Conservation (phyloP, 2,888 invertebrate species). For the Lutraria lutraria region DNA sequence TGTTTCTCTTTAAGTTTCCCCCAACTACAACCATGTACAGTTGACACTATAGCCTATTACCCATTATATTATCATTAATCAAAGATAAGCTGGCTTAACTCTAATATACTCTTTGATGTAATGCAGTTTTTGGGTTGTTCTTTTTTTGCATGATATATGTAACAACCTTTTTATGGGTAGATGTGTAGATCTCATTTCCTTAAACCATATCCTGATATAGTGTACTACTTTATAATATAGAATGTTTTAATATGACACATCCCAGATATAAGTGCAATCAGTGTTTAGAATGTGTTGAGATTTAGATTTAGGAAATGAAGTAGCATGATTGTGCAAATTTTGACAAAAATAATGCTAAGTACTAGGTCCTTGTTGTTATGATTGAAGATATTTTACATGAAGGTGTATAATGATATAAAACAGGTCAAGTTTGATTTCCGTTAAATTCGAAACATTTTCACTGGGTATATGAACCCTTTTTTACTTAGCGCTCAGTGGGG, state of each 20-base stretch:
- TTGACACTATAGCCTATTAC: constrained; percentile 23
- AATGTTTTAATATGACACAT: background rate
- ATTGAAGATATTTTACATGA: background rate
- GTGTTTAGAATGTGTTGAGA: background rate
- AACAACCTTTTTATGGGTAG: constrained; percentile 20
- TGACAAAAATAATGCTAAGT: background rate
- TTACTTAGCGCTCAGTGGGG: too few species aligned
- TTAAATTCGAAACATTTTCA: too few species aligned
- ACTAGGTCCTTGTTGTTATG: background rate
- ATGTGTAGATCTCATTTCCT: constrained; percentile 2
- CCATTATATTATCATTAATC: constrained; percentile 9
- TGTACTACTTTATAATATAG: background rate
- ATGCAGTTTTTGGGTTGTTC: background rate
- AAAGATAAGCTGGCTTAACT: constrained; percentile 4
- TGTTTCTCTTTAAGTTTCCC: constrained; percentile 10
- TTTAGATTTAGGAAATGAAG: constrained; percentile 7
- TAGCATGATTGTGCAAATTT: constrained; percentile 1
- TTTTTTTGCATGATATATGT: constrained; percentile 15
- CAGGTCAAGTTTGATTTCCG: too few species aligned
- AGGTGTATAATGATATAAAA: too few species aligned
- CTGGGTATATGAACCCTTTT: too few species aligned
- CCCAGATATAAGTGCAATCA: background rate
- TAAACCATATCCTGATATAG: background rate
- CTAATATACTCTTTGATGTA: constrained; percentile 16
- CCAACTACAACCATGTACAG: background rate